Percentiles rank a stretch among this genome's conserved stretches.
Evolutionary conservation across 2,797 vertebrate species (phyloP).

Genomic region (Argentina silus): DNA sequence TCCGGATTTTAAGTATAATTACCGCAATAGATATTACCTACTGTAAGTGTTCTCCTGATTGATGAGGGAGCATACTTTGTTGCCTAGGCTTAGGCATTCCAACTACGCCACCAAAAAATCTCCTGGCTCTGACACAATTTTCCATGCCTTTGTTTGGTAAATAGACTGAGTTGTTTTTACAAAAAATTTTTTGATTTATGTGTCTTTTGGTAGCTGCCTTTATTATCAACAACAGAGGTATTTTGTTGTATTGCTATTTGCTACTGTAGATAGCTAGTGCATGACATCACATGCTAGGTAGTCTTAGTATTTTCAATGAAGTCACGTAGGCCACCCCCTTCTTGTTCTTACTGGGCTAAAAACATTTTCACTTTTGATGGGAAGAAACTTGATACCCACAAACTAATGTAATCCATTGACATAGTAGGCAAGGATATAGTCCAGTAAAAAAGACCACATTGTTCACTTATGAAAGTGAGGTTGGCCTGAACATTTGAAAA

Average conservation of each 20-base stretch:
- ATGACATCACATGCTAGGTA: conserved; percentile 39
- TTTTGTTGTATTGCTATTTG: conserved; percentile 44
- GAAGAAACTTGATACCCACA: no score
- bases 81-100: conserved; percentile 59
- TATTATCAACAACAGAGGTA: conserved; percentile 54
- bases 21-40: not conserved
- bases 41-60: conserved; percentile 42
- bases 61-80: conserved; percentile 50
- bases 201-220: conserved; percentile 45
- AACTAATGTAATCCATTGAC: no score
- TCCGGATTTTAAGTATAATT: not conserved
- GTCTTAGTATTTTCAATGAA: no score
- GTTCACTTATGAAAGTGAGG: no score
- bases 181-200: conserved; percentile 69
- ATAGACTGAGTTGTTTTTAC: conserved; percentile 52
- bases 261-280: conserved; percentile 46
- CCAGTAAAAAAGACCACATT: no score
- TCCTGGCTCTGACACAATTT: conserved; percentile 52
- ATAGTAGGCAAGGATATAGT: no score
- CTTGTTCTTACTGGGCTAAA: no score
- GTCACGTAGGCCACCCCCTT: no score
- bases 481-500: no score
- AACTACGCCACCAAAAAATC: conserved; percentile 63
- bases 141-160: conserved; percentile 75
- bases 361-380: no score